phyloP scores from a whole-genome alignment of 2,113 vertebrate genomes.

The Cranoglanis bouderius region DNA sequence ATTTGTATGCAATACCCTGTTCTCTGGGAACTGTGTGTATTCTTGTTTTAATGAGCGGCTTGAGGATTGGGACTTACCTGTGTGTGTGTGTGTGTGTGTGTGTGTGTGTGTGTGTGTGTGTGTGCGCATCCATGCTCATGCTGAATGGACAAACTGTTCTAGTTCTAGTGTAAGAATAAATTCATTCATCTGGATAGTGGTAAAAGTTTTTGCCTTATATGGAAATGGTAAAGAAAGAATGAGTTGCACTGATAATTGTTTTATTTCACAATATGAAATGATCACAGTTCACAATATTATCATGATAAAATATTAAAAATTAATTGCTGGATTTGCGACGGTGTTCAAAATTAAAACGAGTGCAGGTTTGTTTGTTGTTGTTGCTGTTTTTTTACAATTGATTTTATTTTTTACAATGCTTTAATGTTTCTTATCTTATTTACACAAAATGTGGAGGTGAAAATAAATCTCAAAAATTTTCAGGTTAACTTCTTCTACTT shows the following conservation, averaged over 20 bases:
- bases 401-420: not conserved
- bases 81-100: not conserved
- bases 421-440: not conserved
- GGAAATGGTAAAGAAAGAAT: not conserved
- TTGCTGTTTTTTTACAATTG: too few relatives aligned
- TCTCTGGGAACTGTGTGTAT: conserved; percentile 15
- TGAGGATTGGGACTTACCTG: conserved; percentile 13
- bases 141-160: conserved; percentile 5
- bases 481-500: not conserved
- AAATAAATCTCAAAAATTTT: not conserved
- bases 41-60: conserved; percentile 25
- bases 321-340: too few relatives aligned
- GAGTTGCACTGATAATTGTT: not conserved
- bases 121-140: not conserved
- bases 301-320: not conserved
- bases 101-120: conserved; percentile 8
- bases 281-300: not conserved
- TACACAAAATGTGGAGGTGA: not conserved
- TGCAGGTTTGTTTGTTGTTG: too few relatives aligned
- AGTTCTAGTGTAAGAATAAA: not conserved
- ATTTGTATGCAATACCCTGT: not conserved
- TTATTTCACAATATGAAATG: not conserved
- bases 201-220: not conserved
- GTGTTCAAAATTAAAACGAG: not conserved
- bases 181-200: not conserved